These are phyloP conservation scores for Oceanites oceanicus DNA, from an alignment of 2,113 vertebrate genomes.

Conservation along the genomic window DNA sequence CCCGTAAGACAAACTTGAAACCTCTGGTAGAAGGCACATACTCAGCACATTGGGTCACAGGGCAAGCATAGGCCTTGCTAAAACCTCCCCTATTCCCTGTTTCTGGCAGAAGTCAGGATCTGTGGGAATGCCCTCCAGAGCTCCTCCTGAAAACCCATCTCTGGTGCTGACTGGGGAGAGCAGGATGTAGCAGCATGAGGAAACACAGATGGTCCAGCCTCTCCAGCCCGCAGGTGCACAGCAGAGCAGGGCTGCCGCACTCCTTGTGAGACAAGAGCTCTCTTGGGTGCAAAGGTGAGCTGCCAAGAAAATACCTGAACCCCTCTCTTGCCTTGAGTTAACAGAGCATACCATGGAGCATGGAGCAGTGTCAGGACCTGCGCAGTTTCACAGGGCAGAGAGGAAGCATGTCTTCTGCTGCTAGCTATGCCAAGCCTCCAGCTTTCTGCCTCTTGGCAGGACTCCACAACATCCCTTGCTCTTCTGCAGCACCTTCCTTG, in stretches of 20 bases:
- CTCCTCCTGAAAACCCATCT: background rate
- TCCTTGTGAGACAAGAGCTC: background rate
- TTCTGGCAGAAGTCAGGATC: background rate
- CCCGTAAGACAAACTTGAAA: background rate
- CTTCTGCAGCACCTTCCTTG: background rate
- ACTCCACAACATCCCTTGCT: background rate
- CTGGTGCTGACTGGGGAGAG: background rate
- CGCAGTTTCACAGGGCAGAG: background rate
- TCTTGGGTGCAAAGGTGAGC: background rate
- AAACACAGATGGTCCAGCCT: background rate
- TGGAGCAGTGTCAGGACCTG: background rate
- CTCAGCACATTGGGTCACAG: background rate
- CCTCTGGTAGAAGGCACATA: background rate
- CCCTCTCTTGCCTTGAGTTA: background rate
- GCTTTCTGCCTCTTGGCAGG: background rate
- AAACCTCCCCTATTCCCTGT: background rate
- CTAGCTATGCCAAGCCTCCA: background rate
- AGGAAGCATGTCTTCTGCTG: background rate
- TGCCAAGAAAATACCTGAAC: background rate
- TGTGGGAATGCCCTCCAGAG: background rate
- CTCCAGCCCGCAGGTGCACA: background rate
- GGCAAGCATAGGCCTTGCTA: background rate
- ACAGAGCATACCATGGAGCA: background rate
- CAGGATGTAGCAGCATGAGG: background rate
- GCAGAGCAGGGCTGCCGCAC: background rate